Percentiles rank a stretch among this genome's conserved stretches.
Evolutionary conservation across 2,888 invertebrate species (phyloP).

Genomic region (Anthophora plumipes): DNA sequence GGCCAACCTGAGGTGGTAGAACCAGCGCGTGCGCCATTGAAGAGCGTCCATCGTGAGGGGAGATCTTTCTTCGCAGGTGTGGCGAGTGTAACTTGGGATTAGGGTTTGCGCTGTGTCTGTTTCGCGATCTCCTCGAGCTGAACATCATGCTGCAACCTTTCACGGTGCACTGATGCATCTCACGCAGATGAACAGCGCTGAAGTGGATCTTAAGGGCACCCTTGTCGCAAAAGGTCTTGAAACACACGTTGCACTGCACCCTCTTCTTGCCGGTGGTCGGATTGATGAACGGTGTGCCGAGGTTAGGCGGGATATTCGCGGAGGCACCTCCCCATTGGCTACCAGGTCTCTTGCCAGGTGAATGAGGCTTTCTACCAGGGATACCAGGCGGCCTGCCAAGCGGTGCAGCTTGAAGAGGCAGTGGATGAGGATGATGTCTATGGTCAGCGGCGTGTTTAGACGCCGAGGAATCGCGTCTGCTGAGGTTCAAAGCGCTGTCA

Average conservation of each 20-base stretch:
- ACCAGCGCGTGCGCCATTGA: constrained; percentile 94
- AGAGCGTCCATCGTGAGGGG: constrained; percentile 96
- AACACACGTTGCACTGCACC: constrained; percentile 98
- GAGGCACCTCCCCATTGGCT: constrained; percentile 87
- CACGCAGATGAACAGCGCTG: constrained; percentile 98
- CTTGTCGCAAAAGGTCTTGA: constrained; percentile 99
- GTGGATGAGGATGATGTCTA: constrained; percentile 66
- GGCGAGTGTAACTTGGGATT: constrained; percentile 99
- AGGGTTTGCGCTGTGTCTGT: constrained; percentile 98
- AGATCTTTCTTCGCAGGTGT: constrained; percentile 96
- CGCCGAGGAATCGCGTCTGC: constrained; percentile 85
- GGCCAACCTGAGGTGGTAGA: constrained; percentile 90
- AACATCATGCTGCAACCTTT: constrained; percentile 99
- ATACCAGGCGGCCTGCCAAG: constrained; percentile 85
- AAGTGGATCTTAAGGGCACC: constrained; percentile 99
- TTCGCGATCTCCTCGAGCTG: constrained; percentile 97
- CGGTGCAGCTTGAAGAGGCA: constrained; percentile 79
- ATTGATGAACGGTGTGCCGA: constrained; percentile 96
- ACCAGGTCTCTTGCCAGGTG: constrained; percentile 92
- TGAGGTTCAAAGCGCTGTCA: constrained; percentile 88
- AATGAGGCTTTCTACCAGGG: constrained; percentile 88
- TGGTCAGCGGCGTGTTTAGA: constrained; percentile 70
- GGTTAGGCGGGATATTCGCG: constrained; percentile 90
- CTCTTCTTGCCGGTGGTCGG: constrained; percentile 97
- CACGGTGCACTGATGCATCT: constrained; percentile 99